Evolutionary conservation across 35 echinoderm and acorn worm genomes (phyloP).

Genomic region (Eucidaris tribuloides): DNA sequence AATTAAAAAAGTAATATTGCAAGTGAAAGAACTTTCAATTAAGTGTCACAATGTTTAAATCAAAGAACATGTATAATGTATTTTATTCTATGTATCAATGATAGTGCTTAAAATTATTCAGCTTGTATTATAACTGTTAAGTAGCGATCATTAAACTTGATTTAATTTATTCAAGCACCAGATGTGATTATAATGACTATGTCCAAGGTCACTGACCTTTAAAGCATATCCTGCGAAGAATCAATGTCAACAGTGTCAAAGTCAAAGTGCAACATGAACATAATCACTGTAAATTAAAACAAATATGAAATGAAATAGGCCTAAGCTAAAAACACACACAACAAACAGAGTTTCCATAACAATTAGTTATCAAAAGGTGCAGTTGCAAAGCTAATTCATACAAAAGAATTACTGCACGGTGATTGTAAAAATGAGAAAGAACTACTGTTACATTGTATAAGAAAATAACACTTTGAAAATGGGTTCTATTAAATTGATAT

Average conservation of each 20-base stretch:
- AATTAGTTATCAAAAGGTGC: too few species aligned
- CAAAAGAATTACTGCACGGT: too few species aligned
- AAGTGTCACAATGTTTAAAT: neutral
- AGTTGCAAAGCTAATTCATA: too few species aligned
- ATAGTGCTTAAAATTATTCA: neutral
- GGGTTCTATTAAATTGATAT: too few species aligned
- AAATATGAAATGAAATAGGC: too few species aligned
- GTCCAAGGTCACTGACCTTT: slow-evolving; percentile 15
- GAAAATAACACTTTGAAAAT: too few species aligned
- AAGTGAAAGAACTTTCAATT: neutral
- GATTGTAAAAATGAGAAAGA: too few species aligned
- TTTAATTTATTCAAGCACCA: neutral
- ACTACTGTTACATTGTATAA: too few species aligned
- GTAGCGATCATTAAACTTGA: neutral
- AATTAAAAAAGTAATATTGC: too few species aligned
- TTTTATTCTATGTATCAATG: neutral
- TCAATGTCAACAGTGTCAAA: slow-evolving; percentile 22
- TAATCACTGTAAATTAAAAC: too few species aligned
- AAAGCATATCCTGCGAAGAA: slow-evolving; percentile 17
- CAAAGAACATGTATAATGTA: neutral
- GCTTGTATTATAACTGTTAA: neutral
- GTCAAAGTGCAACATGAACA: slow-evolving; percentile 25
- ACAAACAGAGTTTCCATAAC: too few species aligned
- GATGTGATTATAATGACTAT: neutral
- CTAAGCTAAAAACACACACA: too few species aligned